Conservation (phyloP, 2,113 vertebrate genomes). For the Phylloscopus whistleri region DNA sequence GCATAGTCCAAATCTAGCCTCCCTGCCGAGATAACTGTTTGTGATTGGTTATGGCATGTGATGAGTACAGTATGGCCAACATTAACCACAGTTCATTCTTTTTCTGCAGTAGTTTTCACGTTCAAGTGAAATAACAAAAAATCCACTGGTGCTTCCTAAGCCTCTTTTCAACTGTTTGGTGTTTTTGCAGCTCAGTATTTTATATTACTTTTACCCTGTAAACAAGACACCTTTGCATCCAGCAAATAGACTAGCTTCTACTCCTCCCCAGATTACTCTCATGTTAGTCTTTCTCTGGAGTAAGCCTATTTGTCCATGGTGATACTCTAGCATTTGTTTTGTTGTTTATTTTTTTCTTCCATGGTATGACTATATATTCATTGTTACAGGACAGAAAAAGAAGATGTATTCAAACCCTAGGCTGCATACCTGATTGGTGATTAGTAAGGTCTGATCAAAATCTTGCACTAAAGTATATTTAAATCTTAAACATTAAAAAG, state of each 20-base stretch:
- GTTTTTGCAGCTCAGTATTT: not conserved
- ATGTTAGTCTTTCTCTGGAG: not conserved
- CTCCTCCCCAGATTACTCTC: not conserved
- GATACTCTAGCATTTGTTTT: not conserved
- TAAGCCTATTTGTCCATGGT: not conserved
- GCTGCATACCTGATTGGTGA: not conserved
- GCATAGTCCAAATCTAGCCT: not conserved
- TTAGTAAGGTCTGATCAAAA: not conserved
- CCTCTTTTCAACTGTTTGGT: not conserved
- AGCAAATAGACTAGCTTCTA: not conserved
- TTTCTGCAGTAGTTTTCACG: not conserved
- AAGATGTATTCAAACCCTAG: not conserved
- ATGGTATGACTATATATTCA: not conserved
- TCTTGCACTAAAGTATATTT: not conserved
- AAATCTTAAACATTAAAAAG: not conserved
- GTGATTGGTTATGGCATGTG: not conserved
- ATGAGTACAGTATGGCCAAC: not conserved
- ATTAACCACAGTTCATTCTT: not conserved
- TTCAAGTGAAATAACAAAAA: not conserved
- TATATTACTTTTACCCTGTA: not conserved
- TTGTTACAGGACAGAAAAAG: not conserved
- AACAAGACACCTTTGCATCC: not conserved
- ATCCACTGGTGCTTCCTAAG: not conserved
- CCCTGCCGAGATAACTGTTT: not conserved
- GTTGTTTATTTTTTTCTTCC: not conserved